These are phyloP conservation scores for Chaetops frenatus DNA, from an alignment of 2,113 vertebrate genomes.

Conservation along the genomic window DNA sequence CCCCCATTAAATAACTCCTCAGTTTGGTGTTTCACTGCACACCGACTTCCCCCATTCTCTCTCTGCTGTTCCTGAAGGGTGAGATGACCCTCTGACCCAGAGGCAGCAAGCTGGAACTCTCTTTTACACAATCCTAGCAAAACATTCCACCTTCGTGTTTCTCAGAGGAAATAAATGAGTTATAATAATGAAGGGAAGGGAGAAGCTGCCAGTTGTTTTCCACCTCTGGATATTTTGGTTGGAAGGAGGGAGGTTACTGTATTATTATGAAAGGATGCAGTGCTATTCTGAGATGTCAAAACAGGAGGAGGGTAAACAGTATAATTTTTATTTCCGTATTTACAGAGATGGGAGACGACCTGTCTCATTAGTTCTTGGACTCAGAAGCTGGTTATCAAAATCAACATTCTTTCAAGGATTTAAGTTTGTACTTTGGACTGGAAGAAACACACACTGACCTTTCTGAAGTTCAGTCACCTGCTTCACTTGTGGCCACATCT, in stretches of 20 bases:
- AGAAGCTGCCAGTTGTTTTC: background rate
- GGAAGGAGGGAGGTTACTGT: background rate
- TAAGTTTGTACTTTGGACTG: background rate
- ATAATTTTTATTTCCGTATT: background rate
- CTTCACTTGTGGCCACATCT: background rate
- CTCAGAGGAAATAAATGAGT: background rate
- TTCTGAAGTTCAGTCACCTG: background rate
- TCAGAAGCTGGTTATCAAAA: background rate
- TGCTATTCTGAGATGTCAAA: conserved; percentile 27
- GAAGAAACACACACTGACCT: background rate
- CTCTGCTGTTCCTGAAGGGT: background rate
- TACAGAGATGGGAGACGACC: background rate
- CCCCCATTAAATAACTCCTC: background rate
- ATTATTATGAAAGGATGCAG: background rate
- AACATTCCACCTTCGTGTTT: background rate
- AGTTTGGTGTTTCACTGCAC: fast-evolving
- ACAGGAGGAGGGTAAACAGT: background rate
- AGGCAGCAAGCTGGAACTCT: background rate
- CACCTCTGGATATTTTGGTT: background rate
- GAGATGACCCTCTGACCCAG: background rate
- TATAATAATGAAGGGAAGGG: conserved; percentile 7
- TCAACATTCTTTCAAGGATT: background rate
- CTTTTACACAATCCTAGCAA: background rate
- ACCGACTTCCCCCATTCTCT: background rate
- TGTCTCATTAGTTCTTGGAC: background rate